phyloP scores from a whole-genome alignment of 2,888 invertebrate genomes.

The Cynaeus angustus region DNA sequence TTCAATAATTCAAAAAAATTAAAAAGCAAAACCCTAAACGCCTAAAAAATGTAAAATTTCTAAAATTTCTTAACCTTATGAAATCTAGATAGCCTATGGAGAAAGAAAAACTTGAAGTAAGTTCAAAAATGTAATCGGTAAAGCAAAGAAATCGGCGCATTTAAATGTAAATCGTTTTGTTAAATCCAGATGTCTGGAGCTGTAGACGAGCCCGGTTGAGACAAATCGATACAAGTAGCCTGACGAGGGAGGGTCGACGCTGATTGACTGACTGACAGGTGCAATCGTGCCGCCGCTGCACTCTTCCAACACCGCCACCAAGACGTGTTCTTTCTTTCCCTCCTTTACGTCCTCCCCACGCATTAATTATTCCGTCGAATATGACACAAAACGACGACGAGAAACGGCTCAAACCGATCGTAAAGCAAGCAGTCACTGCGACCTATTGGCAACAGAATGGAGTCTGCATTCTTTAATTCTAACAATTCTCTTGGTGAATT shows the following conservation, averaged over 20 bases:
- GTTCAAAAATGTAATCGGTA: too few relatives aligned
- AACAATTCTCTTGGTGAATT: conserved; percentile 57
- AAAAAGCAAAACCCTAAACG: too few relatives aligned
- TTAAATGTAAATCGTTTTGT: conserved; percentile 43
- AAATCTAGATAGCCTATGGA: too few relatives aligned
- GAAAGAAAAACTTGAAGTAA: too few relatives aligned
- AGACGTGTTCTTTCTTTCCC: conserved; percentile 22
- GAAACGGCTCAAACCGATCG: conserved; percentile 31
- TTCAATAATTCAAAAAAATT: too few relatives aligned
- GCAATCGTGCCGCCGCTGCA: conserved; percentile 56
- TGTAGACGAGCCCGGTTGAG: conserved; percentile 62
- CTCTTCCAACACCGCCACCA: conserved; percentile 39
- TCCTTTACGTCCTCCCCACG: background rate
- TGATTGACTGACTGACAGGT: conserved; percentile 72
- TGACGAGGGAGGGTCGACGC: conserved; percentile 64
- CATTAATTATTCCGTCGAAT: conserved; percentile 35
- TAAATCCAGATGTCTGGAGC: conserved; percentile 62
- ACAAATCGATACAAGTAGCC: conserved; percentile 68
- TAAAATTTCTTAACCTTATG: too few relatives aligned
- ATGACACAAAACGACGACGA: conserved; percentile 14
- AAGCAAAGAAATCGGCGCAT: conserved; percentile 26
- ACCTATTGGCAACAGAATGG: conserved; percentile 59
- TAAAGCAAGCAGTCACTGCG: conserved; percentile 48
- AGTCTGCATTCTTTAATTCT: conserved; percentile 59
- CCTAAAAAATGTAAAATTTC: too few relatives aligned